Evolutionary conservation across 1,140 invertebrate genomes (phyloP), one percentile per base, ranked within the genome.

Genomic region (Heliothis subflexa): DNA sequence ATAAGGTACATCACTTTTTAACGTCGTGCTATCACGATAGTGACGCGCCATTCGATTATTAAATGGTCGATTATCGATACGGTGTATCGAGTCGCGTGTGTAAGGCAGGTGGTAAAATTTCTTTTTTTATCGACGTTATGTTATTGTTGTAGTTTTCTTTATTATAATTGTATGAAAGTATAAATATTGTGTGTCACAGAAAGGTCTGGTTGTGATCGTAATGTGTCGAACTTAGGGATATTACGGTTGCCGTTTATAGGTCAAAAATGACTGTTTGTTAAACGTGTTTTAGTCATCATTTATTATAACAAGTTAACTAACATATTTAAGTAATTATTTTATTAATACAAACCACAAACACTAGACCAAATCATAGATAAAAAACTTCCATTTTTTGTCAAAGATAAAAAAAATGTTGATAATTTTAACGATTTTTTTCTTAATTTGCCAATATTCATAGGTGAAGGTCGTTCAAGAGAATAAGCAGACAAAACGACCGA

Each of bases 71-170:
- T 81, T 79, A 82, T 87, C 78, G 81, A 85, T 80, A 76, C 50
- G 82, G 84, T 81, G 85, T 84, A 83, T 85, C 78, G 78, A 83
- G 73, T 88, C 83, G 84, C 82, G 85, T 86, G 81, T 78, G 70
- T 82, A 33, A 71, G 78, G 81, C 84, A 83, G 83, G 84, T 85
- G 18, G 77, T 78, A 0, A 71, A 70, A 59, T 78, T 78, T 10
- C 71, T 78, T 78, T 68, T 78, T 59, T 61, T 68, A 50, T 52
- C 12, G 21, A 18, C 21, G 54, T 78, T 78, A 70, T 50, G 78
- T 70, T 78, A 21, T 68, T 78, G 80, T 80, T 70, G 81, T 76
- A 80, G 78, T 78, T 75, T 79, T 80, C 55, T 72, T 62, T 72
- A 72, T 78, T 59, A 71, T 59, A 66, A 77, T 68, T 68, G 45